Percentiles rank a stretch among this genome's conserved stretches.
phyloP scores from a whole-genome alignment of 2,113 vertebrate species.

The Misgurnus mizolepis region DNA sequence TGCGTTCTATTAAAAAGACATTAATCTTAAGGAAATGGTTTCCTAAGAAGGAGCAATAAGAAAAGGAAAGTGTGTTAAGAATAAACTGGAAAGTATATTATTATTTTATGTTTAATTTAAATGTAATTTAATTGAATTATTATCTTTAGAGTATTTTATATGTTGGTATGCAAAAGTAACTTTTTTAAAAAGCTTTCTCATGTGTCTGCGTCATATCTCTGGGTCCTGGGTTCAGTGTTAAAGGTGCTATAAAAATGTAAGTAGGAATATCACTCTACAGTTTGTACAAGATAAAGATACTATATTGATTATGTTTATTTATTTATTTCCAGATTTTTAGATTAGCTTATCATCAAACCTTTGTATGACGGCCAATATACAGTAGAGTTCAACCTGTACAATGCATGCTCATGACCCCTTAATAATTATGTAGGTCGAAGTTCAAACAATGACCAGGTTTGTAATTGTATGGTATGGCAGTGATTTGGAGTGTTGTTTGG shows the following conservation, averaged over 20 bases:
- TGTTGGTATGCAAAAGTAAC: neutral
- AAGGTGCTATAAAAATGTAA: neutral
- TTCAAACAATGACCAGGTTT: neutral
- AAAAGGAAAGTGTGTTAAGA: too few relatives aligned
- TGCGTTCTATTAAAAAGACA: too few relatives aligned
- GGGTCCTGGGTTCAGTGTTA: neutral
- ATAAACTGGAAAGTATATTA: too few relatives aligned
- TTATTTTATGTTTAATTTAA: neutral
- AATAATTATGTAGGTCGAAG: neutral
- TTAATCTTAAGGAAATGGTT: too few relatives aligned
- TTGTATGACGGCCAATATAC: neutral
- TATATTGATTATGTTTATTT: neutral
- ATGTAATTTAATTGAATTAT: neutral
- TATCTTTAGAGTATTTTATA: neutral
- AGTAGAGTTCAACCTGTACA: neutral
- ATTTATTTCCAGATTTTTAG: neutral
- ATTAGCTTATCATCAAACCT: conserved; percentile 13
- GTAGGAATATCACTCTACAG: neutral
- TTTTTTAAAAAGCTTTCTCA: neutral
- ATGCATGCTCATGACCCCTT: neutral
- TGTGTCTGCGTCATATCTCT: neutral
- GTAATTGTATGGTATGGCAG: conserved; percentile 8
- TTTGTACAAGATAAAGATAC: neutral
- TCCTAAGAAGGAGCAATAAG: too few relatives aligned
- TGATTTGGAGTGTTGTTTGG: conserved; percentile 32